A percentile compares a stretch with the other conserved stretches of the same genome.
Conservation (phyloP, 2,113 vertebrate species). For the Pelvicachromis taeniatus region DNA sequence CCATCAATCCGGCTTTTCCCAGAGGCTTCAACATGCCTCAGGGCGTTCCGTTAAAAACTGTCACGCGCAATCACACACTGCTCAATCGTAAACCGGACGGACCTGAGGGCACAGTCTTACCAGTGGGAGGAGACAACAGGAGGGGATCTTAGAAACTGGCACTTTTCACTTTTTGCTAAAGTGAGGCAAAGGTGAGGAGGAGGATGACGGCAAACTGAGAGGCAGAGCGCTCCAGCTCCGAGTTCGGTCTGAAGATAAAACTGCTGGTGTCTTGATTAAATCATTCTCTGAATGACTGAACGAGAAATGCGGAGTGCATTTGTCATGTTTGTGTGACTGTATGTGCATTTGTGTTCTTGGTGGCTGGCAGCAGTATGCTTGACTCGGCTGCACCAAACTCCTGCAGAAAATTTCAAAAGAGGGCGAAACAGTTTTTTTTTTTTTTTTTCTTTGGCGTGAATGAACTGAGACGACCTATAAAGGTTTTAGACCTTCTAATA, state of each 20-base stretch:
- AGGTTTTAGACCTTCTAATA: not conserved
- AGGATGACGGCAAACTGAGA: not conserved
- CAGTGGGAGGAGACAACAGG: not conserved
- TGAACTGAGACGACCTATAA: not conserved
- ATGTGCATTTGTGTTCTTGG: constrained; percentile 58
- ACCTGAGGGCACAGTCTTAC: constrained; percentile 20
- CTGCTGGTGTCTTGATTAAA: constrained; percentile 27
- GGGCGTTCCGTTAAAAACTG: constrained; percentile 19
- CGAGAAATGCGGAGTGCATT: constrained; percentile 12
- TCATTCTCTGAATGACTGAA: constrained; percentile 41
- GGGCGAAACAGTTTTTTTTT: not conserved
- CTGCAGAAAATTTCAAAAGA: not conserved
- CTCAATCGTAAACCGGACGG: constrained; percentile 16
- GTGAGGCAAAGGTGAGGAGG: constrained; percentile 21
- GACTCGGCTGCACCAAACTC: constrained; percentile 6
- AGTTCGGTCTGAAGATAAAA: constrained; percentile 17
- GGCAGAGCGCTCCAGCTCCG: not conserved
- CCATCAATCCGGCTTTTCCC: constrained; percentile 4
- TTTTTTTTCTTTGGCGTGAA: not conserved
- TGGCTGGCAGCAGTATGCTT: constrained; percentile 3
- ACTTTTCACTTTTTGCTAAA: constrained; percentile 40
- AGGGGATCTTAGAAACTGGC: constrained; percentile 43
- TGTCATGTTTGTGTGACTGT: constrained; percentile 6
- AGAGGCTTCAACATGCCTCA: not conserved
- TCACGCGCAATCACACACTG: constrained; percentile 11